phyloP scores from a whole-genome alignment of 1,140 invertebrate species.

The Kradibia gibbosae region DNA sequence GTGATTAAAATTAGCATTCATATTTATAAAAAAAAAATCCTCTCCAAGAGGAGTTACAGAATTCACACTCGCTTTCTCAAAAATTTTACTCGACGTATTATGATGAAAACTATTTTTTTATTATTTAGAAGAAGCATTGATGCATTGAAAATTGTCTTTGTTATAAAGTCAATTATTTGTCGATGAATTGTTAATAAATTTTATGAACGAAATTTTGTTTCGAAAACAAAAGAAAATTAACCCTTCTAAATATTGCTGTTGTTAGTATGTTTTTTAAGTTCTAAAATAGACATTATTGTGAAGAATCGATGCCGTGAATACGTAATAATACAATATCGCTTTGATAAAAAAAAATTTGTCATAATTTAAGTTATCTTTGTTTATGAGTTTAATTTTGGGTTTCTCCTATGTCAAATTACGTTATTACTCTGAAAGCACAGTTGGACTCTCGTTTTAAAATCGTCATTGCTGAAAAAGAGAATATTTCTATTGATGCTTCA shows the following conservation, averaged over 20 bases:
- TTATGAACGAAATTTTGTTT: background rate
- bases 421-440: too few species aligned
- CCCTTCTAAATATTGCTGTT: background rate
- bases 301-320: background rate
- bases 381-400: background rate
- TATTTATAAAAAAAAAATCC: conserved; percentile 7
- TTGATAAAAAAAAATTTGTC: background rate
- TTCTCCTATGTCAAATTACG: too few species aligned
- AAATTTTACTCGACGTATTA: too few species aligned
- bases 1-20: background rate
- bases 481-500: background rate
- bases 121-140: background rate
- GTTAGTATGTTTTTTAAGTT: background rate
- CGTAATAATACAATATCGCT: background rate
- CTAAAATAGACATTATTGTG: background rate
- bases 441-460: too few species aligned
- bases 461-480: too few species aligned
- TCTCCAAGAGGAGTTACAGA: background rate
- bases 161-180: background rate
- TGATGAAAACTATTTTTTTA: background rate
- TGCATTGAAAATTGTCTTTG: background rate
- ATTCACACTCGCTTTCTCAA: background rate
- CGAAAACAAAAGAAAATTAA: background rate
- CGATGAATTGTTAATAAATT: background rate
- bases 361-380: background rate